Base-by-base conservation (phyloP, 2,888 invertebrate genomes). In the Lasioglossum calceatum region DNA sequence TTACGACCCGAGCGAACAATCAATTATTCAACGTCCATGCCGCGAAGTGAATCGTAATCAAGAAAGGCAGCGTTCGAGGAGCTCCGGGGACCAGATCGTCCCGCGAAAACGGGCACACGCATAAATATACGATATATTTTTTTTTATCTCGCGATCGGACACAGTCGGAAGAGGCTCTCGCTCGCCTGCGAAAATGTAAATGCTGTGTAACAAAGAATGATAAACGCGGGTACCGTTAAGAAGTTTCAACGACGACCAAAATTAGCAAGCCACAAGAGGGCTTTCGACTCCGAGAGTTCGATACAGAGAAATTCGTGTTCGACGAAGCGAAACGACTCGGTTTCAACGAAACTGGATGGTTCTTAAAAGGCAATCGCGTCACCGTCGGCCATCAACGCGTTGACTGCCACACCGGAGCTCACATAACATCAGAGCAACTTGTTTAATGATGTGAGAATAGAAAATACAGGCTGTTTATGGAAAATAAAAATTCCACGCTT, bases 321-420 rank as follows among this genome's bases (percentile, higher is more conserved):
- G 67, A 36, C 23, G 23, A 67, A 23, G 1, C 19, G 67, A 23
- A 67, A 36, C 67, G 10, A 19, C 32, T 16, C 16, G 64, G 64
- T 64, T 67, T 39, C 36, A 1, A 36, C 19, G 67, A 32, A 64
- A 64, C 32, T 16, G 67, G 36, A 39, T 8, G 36, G 12, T 3
- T n/a, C 4, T 71, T 10, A 12, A 71, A 71, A 19, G n/a, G 70
- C 36, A 12, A 23, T 27, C 77, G 77, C 32, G 39, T 77, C 39
- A 27, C n/a, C 76, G 44, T 77, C 64, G 32, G 42, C 61, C 32
- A 77, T 82, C 58, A 74, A 50, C 64, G 19, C 32, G 47, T 70
- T 10, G 64, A 64, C 10, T 39, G 32, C 4, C 58, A 0, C 54
- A 58, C 36, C 23, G 10, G 39, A 2, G n/a, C 36, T n/a, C 58